Percentiles rank a stretch among this genome's conserved stretches.
Conservation (phyloP, 2,888 invertebrate genomes). For the Andrena marginata region DNA sequence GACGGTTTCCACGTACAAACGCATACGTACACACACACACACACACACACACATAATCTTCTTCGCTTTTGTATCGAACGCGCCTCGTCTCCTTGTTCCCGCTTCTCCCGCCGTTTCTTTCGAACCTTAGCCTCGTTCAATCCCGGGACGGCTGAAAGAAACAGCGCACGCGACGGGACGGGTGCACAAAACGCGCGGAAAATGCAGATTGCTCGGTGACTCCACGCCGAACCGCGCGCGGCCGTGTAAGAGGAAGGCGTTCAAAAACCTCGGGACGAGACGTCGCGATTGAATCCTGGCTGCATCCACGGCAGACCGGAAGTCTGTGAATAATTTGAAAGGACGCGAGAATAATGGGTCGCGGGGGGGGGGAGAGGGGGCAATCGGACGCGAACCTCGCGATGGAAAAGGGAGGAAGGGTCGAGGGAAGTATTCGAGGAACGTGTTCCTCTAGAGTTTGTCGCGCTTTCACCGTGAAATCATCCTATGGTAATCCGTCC, state of each 20-base stretch:
- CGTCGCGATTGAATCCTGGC: constrained; percentile 14
- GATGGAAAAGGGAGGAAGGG: not conserved
- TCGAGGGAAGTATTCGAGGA: constrained; percentile 20
- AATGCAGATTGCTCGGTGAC: constrained; percentile 1
- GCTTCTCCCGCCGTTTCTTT: not conserved
- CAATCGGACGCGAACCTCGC: not conserved
- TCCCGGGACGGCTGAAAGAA: constrained; percentile 24
- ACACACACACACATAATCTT: not conserved
- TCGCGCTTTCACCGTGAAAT: constrained; percentile 19
- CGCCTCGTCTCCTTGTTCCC: constrained; percentile 7
- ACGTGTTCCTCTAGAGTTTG: constrained; percentile 17
- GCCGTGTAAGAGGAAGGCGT: not conserved
- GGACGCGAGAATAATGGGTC: constrained; percentile 25
- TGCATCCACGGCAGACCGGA: not conserved
- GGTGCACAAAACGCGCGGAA: not conserved
- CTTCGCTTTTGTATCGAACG: constrained; percentile 31
- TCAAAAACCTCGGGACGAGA: not conserved
- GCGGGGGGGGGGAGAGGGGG: too few relatives aligned
- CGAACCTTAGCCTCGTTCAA: constrained; percentile 28
- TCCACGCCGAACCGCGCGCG: not conserved
- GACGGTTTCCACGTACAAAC: constrained; percentile 40
- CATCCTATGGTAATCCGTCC: not conserved
- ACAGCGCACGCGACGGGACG: not conserved
- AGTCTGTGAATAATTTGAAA: constrained; percentile 26
- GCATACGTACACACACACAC: not conserved